Base-by-base conservation (phyloP, 2,113 vertebrate species). In the Esox niger region DNA sequence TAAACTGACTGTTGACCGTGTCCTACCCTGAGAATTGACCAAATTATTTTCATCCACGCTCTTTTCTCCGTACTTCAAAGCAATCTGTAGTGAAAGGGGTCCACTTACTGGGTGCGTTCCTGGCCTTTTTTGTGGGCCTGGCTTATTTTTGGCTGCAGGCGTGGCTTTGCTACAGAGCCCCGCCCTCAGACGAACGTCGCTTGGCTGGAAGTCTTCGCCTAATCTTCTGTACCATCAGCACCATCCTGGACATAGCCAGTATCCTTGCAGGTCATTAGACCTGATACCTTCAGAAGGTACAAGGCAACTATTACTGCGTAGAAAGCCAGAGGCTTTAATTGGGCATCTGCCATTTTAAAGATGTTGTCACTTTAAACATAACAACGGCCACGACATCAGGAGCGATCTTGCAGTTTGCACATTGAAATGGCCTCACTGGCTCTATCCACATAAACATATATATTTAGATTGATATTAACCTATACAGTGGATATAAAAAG, bases 81-180 rank as follows among this genome's bases (percentile, higher is more conserved):
- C 85, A 92, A 80, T 84, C 85, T 0, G 88, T 90, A 17, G 7
- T 86, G 33, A 59, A 47, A 52, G 32, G 26, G 0, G 52, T 70
- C 2, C 94, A 95, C 69, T 55, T 94, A 26, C 8, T 83, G 0
- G 94, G 93, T 1, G 89, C 91, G 0, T 87, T 91, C 55, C 30
- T 94, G 10, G 86, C 93, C 6, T 94, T 95, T 31, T 25, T 86
- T 6, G 4, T 90, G 1, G 93, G 93, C 13, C 46, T 85, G 31
- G 15, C 73, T n/a, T 95, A 95, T 79, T 94, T 95, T 83, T 95
- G 93, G 93, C 11, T 92, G 7, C 94, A 95, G 79, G 49, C 90
- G 2, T 75, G 79, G 29, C 81, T 94, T 4, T 90, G 80, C 4
- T 88, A 86, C 61, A 1, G 13, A 25, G 63, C 78, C n/a, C 20